phyloP scores from a whole-genome alignment of 2,797 vertebrate species.

The Liasis olivaceus region DNA sequence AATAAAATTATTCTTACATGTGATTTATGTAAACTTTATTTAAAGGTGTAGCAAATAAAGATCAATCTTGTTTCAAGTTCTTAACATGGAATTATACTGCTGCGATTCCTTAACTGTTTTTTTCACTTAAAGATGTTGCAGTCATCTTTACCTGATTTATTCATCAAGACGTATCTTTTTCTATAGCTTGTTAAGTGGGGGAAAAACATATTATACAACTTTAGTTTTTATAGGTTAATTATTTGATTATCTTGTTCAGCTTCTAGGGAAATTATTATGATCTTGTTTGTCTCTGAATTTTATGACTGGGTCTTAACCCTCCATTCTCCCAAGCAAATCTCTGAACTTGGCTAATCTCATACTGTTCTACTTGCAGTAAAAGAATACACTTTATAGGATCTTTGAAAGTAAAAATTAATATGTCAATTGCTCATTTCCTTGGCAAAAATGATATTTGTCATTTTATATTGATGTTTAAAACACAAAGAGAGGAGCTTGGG shows the following conservation, averaged over 20 bases:
- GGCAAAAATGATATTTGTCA: background rate
- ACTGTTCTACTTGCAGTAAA: background rate
- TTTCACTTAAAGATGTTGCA: constrained; percentile 75
- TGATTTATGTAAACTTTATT: background rate
- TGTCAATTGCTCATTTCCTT: background rate
- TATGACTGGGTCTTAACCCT: background rate
- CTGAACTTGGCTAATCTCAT: constrained; percentile 3
- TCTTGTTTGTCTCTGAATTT: background rate
- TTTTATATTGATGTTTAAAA: background rate
- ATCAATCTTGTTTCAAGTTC: constrained; percentile 40
- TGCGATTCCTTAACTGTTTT: constrained; percentile 84
- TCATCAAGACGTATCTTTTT: constrained; percentile 88
- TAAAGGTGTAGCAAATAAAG: background rate
- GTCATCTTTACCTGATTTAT: constrained; percentile 74
- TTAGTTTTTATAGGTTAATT: background rate
- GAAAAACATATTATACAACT: constrained; percentile 31
- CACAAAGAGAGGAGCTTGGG: background rate
- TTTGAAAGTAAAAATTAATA: background rate
- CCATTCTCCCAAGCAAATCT: background rate
- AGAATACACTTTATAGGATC: background rate
- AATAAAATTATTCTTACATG: background rate
- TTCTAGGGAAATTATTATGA: background rate
- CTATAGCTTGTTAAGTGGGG: constrained; percentile 46
- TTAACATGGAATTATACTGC: constrained; percentile 56
- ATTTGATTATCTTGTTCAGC: background rate